Evolutionary conservation across 2,797 vertebrate genomes (phyloP), one percentile per base, ranked within the genome.

Genomic region (Enteromius unitaeniatus): DNA sequence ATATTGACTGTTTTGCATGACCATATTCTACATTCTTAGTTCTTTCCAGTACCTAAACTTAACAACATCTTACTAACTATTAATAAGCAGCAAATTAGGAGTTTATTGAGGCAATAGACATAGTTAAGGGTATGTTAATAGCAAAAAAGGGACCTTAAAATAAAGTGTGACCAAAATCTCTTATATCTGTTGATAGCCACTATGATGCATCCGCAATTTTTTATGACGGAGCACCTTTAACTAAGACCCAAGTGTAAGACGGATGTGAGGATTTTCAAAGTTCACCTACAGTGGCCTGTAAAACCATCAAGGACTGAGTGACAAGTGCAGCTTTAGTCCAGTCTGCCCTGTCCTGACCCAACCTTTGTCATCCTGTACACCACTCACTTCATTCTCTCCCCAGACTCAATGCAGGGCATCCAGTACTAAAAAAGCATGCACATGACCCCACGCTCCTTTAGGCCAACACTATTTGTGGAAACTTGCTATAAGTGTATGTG

Each of bases 301-400:
- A 87, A 87, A 82, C 85, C 79, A 45, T 8, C 28, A 84, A 84
- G 83, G 31, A 42, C 65, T 86, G 81, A 85, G 47, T 84, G 81
- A 85, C 85, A 77, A 40, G 60, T 62, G 47, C 70, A 86, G 81
- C 74, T 87, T 83, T 72, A 78, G 60, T 55, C 69, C 28, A 68
- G 62, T 85, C 78, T 34, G 28, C 64, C 58, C 49, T 78, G 68
- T 49, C 74, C 79, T 78, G 49, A 78, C 37, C 19, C 19, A 70
- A 34, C 55, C 69, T n/a, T 47, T 11, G n/a, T 17, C 47, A 75
- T 47, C 58, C 80, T 45, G 55, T 10, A 42, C 65, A 62, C 47
- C 15, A 65, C 60, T 67, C 67, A 28, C 65, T 47, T 78, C 60
- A 70, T 60, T 23, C 34, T 11, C 78, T 74, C 58, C 37, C 47